These are phyloP conservation scores for Eolophus roseicapilla DNA, from an alignment of 2,113 vertebrate species.

Conservation along the genomic window DNA sequence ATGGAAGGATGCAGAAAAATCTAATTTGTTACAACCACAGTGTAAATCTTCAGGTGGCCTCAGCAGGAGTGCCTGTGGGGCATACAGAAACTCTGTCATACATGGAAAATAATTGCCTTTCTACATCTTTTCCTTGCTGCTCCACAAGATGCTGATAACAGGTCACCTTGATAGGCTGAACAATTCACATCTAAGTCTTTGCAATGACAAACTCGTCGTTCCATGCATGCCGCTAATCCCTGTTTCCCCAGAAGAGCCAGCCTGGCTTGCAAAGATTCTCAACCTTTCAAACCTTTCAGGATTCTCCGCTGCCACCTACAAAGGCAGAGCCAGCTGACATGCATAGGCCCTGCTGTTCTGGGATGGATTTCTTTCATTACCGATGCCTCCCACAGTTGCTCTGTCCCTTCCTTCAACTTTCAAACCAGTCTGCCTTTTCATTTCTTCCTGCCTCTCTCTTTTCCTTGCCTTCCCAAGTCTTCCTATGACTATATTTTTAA, in stretches of 20 bases:
- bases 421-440: neutral
- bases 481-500: neutral
- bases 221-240: neutral
- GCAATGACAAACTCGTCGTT: neutral
- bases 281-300: neutral
- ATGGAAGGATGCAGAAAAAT: neutral
- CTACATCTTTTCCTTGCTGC: neutral
- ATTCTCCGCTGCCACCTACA: neutral
- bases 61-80: neutral
- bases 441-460: neutral
- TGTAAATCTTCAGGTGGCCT: neutral
- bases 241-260: neutral
- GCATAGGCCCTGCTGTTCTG: neutral
- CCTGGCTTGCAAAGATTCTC: neutral
- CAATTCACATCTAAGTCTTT: neutral
- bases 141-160: neutral
- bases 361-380: neutral
- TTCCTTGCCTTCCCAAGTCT: neutral
- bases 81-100: neutral
- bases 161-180: neutral
- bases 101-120: neutral
- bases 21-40: neutral
- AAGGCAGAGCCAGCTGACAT: neutral
- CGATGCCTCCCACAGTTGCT: neutral
- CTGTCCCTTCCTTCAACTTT: neutral